Evolutionary conservation across 1,140 invertebrate genomes (phyloP).

Genomic region (Gryon sp.): DNA sequence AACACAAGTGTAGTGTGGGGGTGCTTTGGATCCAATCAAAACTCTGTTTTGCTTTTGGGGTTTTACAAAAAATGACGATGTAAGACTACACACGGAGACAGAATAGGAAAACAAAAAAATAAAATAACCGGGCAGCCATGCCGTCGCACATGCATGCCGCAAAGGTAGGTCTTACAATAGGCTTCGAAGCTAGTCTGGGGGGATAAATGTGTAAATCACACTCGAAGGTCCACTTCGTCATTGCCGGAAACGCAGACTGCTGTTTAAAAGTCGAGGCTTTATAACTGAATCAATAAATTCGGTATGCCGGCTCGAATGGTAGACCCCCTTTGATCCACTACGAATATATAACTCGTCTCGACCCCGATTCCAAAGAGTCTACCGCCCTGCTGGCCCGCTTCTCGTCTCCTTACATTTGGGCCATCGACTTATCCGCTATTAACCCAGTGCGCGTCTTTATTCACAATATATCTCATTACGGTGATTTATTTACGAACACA

Average conservation of each 20-base stretch:
- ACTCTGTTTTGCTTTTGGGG: too few relatives aligned
- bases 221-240: too few relatives aligned
- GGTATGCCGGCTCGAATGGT: slow-evolving; percentile 59
- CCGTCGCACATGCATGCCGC: slow-evolving; percentile 37
- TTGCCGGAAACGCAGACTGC: slow-evolving; percentile 56
- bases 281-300: slow-evolving; percentile 73
- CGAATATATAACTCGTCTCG: slow-evolving; percentile 60
- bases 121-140: slow-evolving; percentile 41
- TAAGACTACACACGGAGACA: too few relatives aligned
- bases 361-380: slow-evolving; percentile 43
- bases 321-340: slow-evolving; percentile 48
- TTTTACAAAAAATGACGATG: too few relatives aligned
- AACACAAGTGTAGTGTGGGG: too few relatives aligned
- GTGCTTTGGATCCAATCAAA: too few relatives aligned
- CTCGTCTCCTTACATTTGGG: slow-evolving; percentile 2
- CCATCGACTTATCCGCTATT: background rate
- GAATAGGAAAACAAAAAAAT: too few relatives aligned
- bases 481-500: slow-evolving; percentile 1
- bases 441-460: slow-evolving; percentile 1
- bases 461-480: background rate
- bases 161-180: slow-evolving; percentile 65
- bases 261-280: slow-evolving; percentile 63
- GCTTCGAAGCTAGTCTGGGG: too few relatives aligned
- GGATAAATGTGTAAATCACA: too few relatives aligned
- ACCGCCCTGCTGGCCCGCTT: background rate